Conservation (phyloP, 2,797 vertebrate species). For the Simalia tracyae region DNA sequence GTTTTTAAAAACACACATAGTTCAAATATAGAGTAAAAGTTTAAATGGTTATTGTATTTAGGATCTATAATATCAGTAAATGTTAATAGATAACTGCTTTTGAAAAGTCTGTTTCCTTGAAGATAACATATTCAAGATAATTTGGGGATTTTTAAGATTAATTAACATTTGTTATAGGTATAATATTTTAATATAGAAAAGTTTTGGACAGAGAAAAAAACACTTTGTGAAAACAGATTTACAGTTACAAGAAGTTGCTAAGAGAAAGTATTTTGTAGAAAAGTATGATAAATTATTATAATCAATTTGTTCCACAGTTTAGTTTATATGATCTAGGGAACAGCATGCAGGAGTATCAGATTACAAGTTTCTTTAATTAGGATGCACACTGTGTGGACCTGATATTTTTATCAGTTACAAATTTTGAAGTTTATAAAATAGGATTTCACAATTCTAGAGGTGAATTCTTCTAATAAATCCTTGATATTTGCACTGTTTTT, state of each 20-base stretch:
- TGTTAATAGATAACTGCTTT: slow-evolving; percentile 30
- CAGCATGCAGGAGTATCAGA: slow-evolving; percentile 54
- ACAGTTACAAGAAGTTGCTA: slow-evolving; percentile 43
- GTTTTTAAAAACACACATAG: fast-evolving
- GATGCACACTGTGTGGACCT: neutral
- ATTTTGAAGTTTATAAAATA: slow-evolving; percentile 26
- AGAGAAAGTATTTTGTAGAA: slow-evolving; percentile 57
- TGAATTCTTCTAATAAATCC: slow-evolving; percentile 10
- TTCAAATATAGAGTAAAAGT: neutral
- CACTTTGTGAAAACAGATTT: slow-evolving; percentile 54
- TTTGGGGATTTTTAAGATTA: neutral
- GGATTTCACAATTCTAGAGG: slow-evolving; percentile 16
- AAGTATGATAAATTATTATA: slow-evolving; percentile 66
- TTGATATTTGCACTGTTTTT: neutral
- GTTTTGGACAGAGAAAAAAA: slow-evolving; percentile 39
- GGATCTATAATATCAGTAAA: slow-evolving; percentile 34
- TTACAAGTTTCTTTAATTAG: slow-evolving; percentile 66
- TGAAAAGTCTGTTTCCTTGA: slow-evolving; percentile 61
- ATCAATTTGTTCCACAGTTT: slow-evolving; percentile 59
- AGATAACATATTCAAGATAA: slow-evolving; percentile 42
- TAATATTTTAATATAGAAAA: slow-evolving; percentile 39
- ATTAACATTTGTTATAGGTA: slow-evolving; percentile 23
- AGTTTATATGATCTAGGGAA: slow-evolving; percentile 63
- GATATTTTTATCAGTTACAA: neutral
- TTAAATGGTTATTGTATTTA: neutral